These are phyloP conservation scores for Ranitomeya variabilis DNA, from an alignment of 2,113 vertebrate genomes.

Conservation along the genomic window DNA sequence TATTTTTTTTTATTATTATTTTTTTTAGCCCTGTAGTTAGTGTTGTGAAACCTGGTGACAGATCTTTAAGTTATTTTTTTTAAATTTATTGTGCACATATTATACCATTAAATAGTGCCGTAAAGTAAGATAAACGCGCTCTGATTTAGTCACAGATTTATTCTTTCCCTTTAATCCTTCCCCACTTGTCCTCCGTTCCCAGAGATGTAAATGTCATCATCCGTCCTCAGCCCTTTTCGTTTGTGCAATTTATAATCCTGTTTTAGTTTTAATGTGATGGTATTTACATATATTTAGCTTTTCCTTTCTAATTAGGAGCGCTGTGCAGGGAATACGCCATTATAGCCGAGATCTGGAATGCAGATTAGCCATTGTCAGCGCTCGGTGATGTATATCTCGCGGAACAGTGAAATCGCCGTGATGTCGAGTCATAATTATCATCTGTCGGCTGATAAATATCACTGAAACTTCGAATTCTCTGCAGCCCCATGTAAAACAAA, in stretches of 20 bases:
- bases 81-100: too few species aligned
- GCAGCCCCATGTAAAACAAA: neutral
- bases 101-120: too few species aligned
- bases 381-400: neutral
- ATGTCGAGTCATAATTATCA: constrained; percentile 5
- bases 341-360: neutral
- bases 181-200: neutral
- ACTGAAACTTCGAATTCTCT: neutral
- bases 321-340: neutral
- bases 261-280: neutral
- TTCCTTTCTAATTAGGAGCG: neutral
- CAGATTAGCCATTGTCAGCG: constrained; percentile 3
- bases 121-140: too few species aligned
- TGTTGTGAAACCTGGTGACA: too few species aligned
- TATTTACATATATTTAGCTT: constrained; percentile 8
- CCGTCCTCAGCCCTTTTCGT: neutral
- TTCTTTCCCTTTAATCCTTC: neutral
- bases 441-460: neutral
- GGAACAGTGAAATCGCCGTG: neutral
- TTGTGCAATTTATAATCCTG: neutral
- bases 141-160: neutral
- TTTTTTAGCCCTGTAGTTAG: too few species aligned
- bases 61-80: too few species aligned
- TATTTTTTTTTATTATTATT: too few species aligned
- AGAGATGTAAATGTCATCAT: constrained; percentile 6